Evolutionary conservation across 2,888 invertebrate genomes (phyloP), one percentile per base, ranked within the genome.

Genomic region (Globia sparganii): DNA sequence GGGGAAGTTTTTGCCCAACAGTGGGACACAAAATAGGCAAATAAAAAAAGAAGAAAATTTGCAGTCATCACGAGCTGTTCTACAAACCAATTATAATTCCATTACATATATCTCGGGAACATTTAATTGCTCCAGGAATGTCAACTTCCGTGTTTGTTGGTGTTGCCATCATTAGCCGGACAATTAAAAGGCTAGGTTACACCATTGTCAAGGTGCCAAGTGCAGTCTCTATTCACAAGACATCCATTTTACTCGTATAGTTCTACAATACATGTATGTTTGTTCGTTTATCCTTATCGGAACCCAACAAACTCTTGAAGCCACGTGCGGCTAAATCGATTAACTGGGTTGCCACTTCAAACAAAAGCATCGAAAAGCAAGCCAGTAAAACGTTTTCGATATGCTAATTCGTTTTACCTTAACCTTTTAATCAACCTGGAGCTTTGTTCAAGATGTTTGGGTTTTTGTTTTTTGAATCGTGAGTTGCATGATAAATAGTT

Each of bases 251-350:
- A 43, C 53, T 75, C 74, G 8, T 62, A 53, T 78, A 53, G 53
- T 43, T 72, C 58, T 13, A 34, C 40, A 73, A 61, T 40, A 61
- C 59, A 72, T 15, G 49, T 70, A 74, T 68, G 67, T 71, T 86
- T 68, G 67, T 71, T 86, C 67, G 40, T 73, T 72, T 80, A 77
- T 67, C 56, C 66, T 85, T 85, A 86, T 87, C 85, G 79, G 66
- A 77, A 78, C 69, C 72, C 78, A 72, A 78, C 72, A 75, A 84
- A 85, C 79, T 81, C 86, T 86, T 79, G 72, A 84, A 86, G 72
- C 75, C 86, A 87, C 81, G 86, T 88, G 84, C 84, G 69, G 78
- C 69, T 82, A 78, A 86, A 88, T 82, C 84, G 85, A 86, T 86
- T 84, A 80, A 83, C 78, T 81, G 82, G 79, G 78, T 78, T 71